Conservation (phyloP, 2,888 invertebrate genomes). For the Habrosyne pyritoides region DNA sequence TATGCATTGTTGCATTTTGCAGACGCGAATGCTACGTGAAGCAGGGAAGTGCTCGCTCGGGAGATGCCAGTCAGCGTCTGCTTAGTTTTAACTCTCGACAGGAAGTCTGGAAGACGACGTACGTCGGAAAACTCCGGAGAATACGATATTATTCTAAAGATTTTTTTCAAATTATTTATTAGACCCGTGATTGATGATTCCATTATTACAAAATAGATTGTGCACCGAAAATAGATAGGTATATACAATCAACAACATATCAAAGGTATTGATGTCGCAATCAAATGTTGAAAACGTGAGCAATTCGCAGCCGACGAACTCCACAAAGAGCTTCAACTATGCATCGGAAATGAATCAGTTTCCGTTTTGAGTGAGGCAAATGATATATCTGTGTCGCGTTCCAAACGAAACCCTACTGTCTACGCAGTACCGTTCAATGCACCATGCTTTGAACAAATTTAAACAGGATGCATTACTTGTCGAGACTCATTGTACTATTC, state of each 20-base stretch:
- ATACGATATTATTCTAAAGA: background rate
- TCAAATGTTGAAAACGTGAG: slow-evolving; percentile 80
- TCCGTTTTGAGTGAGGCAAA: slow-evolving; percentile 76
- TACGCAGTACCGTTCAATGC: slow-evolving; percentile 50
- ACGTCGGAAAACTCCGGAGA: slow-evolving; percentile 15
- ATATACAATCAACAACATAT: slow-evolving; percentile 42
- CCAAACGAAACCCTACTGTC: slow-evolving; percentile 56
- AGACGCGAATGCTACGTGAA: slow-evolving; percentile 72
- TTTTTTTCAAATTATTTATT: background rate
- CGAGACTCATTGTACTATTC: slow-evolving; percentile 56
- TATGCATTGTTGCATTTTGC: slow-evolving; percentile 80
- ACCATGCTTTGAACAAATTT: slow-evolving; percentile 40
- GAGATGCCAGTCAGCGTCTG: slow-evolving; percentile 79
- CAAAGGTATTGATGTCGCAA: slow-evolving; percentile 74
- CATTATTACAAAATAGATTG: background rate
- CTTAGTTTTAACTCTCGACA: slow-evolving; percentile 66
- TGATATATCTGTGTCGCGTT: slow-evolving; percentile 66
- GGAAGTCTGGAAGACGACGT: slow-evolving; percentile 27
- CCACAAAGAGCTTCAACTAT: slow-evolving; percentile 80
- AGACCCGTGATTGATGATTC: background rate
- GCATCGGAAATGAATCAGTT: slow-evolving; percentile 83
- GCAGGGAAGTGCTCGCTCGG: slow-evolving; percentile 67
- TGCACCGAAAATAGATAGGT: background rate
- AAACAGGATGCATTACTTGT: slow-evolving; percentile 54
- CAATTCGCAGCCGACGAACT: slow-evolving; percentile 76